Evolutionary conservation across 1,140 invertebrate species (phyloP), one percentile per base, ranked within the genome.

Genomic region (Tachypleus tridentatus): DNA sequence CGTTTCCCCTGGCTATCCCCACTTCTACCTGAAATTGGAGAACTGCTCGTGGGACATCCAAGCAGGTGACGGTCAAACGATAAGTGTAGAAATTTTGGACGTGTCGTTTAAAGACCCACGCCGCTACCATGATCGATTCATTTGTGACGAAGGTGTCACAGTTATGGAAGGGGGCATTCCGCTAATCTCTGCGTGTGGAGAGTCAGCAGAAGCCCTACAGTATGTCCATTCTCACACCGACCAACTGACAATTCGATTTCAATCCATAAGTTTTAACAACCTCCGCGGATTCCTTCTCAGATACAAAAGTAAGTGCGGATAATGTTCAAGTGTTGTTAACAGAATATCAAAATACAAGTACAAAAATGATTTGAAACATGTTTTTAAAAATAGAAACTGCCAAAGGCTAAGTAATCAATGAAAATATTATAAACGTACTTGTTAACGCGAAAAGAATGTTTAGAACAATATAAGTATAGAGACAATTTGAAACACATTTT

Each of bases 1-100:
- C 48, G 77, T 80, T n/a, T 83, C 80, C 60, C 83, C 83, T 0
- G 83, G 83, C 2, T 85, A 84, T 73, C 83, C 84, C 0, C 77
- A 80, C 70, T 84, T 79, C 73, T 84, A 84, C 71, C 76, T 83
- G 0, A 70, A 69, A 51, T 63, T 64, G 4, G 11, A 57, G 6
- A 64, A 70, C 7, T 84, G 83, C 72, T 72, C 75, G 5, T 83
- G 83, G 82, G 75, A 74, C 50, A 72, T 84, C 5, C 73, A 72
- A 48, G 80, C 76, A 0, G 72, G 79, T 48, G 72, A 73, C 4
- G 77, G 80, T 63, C 82, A 84, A 70, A 74, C 73, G 60, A 77
- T 85, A 53, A 73, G 78, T 50, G 63, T 85, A 10, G 80, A 79
- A 0, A 67, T 85, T 3, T 66, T 84, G 51, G 83, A 85, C 73